Percentiles rank a stretch among this genome's conserved stretches.
These are phyloP conservation scores for Apodemus sylvaticus DNA, from an alignment of 2,113 vertebrate species.

Conservation along the genomic window DNA sequence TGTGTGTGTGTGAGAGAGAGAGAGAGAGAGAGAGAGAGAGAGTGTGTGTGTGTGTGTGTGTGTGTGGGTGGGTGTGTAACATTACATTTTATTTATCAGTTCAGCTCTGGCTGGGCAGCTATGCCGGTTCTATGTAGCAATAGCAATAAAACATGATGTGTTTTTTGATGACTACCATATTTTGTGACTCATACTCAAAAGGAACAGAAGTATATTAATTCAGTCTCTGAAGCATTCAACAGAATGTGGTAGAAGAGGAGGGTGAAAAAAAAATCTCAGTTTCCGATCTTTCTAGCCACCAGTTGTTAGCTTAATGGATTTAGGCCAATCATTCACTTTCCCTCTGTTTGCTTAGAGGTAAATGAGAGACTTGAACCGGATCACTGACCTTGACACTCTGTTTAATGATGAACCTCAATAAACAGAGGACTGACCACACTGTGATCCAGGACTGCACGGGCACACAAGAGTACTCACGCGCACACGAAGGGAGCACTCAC, in stretches of 20 bases:
- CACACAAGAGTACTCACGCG: neutral
- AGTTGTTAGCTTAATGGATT: neutral
- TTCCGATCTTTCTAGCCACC: neutral
- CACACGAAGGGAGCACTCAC: neutral
- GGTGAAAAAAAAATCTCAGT: neutral
- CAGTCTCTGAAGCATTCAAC: neutral
- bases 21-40: no score
- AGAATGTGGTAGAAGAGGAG: neutral
- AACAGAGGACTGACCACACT: slow-evolving; percentile 11
- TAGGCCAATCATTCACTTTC: neutral
- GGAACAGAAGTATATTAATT: neutral
- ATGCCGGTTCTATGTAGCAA: neutral
- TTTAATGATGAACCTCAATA: slow-evolving; percentile 30
- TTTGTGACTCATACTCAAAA: neutral
- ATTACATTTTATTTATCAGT: neutral
- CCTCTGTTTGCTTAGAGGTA: neutral
- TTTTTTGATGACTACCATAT: neutral
- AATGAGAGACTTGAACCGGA: neutral
- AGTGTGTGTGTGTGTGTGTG: neutral
- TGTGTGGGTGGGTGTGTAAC: neutral
- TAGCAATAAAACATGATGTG: no score
- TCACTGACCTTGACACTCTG: neutral
- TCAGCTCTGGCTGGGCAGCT: neutral
- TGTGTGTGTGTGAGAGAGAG: neutral
- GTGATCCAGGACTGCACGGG: neutral